These are phyloP conservation scores for Acronicta alni DNA, from an alignment of 2,888 invertebrate genomes.

Conservation along the genomic window DNA sequence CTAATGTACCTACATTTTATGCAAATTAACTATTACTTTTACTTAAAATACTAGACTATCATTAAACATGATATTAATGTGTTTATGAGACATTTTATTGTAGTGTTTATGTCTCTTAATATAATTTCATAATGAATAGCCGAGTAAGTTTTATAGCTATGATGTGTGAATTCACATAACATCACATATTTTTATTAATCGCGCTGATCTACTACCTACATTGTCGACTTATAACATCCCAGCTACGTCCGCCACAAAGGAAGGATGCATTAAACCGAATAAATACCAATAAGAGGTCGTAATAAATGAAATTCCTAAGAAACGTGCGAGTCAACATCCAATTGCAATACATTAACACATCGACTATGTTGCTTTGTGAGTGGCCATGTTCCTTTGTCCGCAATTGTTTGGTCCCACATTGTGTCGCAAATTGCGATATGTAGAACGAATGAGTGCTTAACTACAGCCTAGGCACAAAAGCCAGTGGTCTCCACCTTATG, in stretches of 20 bases:
- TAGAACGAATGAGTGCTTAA: constrained; percentile 65
- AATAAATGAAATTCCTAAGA: constrained; percentile 53
- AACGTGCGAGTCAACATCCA: constrained; percentile 53
- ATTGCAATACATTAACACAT: constrained; percentile 67
- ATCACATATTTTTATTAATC: constrained; percentile 40
- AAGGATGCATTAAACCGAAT: constrained; percentile 48
- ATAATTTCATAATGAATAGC: constrained; percentile 24
- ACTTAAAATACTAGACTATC: background rate
- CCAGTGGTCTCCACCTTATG: constrained; percentile 73
- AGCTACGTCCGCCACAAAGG: constrained; percentile 41
- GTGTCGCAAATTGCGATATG: constrained; percentile 53
- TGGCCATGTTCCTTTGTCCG: constrained; percentile 42
- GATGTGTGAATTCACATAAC: constrained; percentile 26
- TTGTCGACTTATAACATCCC: constrained; percentile 39
- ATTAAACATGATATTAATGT: background rate
- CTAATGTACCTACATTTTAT: too few species aligned
- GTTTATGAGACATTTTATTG: background rate
- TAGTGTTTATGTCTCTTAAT: background rate
- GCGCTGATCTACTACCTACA: constrained; percentile 35
- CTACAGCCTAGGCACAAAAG: constrained; percentile 63
- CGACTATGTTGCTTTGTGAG: constrained; percentile 59
- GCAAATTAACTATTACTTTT: too few species aligned
- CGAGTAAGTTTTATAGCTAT: constrained; percentile 14
- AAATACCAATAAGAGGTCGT: constrained; percentile 40
- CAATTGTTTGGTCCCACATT: constrained; percentile 46